Base-by-base conservation (phyloP, 2,888 invertebrate genomes). In the Oligia strigilis region DNA sequence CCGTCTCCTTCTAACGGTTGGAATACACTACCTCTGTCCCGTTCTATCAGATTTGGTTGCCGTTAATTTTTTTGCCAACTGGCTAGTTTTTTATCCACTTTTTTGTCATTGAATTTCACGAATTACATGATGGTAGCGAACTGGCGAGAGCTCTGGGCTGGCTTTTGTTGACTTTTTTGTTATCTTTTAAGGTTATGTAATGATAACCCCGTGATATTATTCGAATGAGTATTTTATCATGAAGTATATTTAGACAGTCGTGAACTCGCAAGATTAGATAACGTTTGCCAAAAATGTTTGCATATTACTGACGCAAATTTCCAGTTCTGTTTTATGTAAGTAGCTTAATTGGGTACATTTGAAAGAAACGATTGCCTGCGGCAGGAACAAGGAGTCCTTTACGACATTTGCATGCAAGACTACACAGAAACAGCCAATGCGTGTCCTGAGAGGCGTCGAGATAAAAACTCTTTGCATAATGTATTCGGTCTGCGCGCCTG, bases 91-190 rank as follows among this genome's bases (percentile, higher is more conserved):
- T 91, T 93, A 89, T 87, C 81, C 75, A 86, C 82, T 92, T 94
- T 95, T 95, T 95, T 94, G 92, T 91, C 91, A 92, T 92, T 90
- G 91, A 94, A 94, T 95, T 95, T 96, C 94, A 94, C 94, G 92
- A 95, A 94, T 95, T 94, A 95, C 94, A 94, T 94, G 94, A 94
- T 94, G 92, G 93, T 90, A 92, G 91, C 90, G 89, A 92, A 87
- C 91, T 91, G 92, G 91, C 90, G 90, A 93, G 91, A 93, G 90
- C 90, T 90, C 87, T 84, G 87, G 86, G 83, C 87, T 84, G 80
- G 82, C 85, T 88, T 91, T 92, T 92, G 84, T 88, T 87, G 88
- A 90, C 86, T 83, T 90, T 91, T 91, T 91, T 91, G 88, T 79
- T 86, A 88, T 88, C 80, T 87, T 90, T 90, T 87, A 79, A 85